phyloP scores from a whole-genome alignment of 2,888 invertebrate genomes.

The Lasioglossum malachurum region DNA sequence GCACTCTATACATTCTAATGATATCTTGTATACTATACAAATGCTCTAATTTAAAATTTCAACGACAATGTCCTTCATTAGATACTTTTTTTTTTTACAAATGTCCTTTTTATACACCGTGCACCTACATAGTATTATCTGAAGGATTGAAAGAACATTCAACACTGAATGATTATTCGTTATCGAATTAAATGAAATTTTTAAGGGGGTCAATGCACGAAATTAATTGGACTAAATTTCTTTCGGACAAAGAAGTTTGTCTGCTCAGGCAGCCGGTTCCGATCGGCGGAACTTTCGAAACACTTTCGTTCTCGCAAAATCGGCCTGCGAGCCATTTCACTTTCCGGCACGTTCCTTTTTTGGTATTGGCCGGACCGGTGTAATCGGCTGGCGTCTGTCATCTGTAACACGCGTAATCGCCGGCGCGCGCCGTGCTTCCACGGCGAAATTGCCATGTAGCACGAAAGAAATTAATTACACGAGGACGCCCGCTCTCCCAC shows the following conservation, averaged over 20 bases:
- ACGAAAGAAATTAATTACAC: constrained; percentile 52
- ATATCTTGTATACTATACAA: no score
- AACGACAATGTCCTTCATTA: no score
- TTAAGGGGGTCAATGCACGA: neutral
- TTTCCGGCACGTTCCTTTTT: constrained; percentile 54
- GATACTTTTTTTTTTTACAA: no score
- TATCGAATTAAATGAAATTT: neutral
- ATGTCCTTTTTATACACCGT: no score
- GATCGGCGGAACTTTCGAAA: constrained; percentile 48
- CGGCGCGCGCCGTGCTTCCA: constrained; percentile 24
- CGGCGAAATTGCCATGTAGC: constrained; percentile 37
- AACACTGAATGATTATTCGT: neutral
- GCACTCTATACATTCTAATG: no score
- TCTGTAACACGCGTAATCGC: constrained; percentile 55
- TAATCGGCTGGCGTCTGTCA: constrained; percentile 51
- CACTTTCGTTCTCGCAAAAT: constrained; percentile 55
- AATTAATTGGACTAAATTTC: neutral
- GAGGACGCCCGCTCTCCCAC: constrained; percentile 22
- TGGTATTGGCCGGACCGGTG: constrained; percentile 43
- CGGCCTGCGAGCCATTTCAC: constrained; percentile 53
- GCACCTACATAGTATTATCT: neutral
- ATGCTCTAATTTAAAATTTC: no score
- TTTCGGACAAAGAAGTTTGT: neutral
- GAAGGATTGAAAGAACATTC: neutral
- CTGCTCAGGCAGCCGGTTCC: constrained; percentile 11